Evolutionary conservation across 2,797 vertebrate genomes (phyloP).

Genomic region (Limnodromus scolopaceus): DNA sequence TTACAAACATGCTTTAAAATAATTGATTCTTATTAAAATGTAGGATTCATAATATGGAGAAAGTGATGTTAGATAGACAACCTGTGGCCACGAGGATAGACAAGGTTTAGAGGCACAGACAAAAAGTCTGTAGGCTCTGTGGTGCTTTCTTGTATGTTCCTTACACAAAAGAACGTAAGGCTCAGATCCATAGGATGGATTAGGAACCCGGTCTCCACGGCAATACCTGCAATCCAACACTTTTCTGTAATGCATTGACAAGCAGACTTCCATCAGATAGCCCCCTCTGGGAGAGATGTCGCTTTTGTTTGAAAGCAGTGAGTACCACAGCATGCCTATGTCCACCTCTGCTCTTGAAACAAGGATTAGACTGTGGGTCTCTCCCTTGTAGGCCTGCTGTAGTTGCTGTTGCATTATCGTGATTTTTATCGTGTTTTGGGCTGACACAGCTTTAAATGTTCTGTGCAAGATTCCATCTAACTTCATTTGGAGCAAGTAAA

Average conservation of each 20-base stretch:
- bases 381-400: background rate
- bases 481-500: background rate
- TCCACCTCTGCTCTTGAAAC: background rate
- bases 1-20: background rate
- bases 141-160: background rate
- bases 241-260: background rate
- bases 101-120: background rate
- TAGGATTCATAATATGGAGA: background rate
- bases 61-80: background rate
- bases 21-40: background rate
- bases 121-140: background rate
- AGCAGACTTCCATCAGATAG: background rate
- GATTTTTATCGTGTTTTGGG: background rate
- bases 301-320: background rate
- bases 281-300: background rate
- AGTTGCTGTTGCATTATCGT: background rate
- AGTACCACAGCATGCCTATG: background rate
- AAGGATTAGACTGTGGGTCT: background rate
- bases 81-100: background rate
- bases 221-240: background rate
- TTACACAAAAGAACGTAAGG: accelerated
- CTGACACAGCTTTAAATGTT: background rate
- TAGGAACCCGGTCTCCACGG: background rate
- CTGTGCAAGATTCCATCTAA: background rate
- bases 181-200: background rate